Percentiles rank a stretch among this genome's conserved stretches.
These are phyloP conservation scores for Drosophila pallidifrons DNA, from an alignment of 1,140 invertebrate species.

Conservation along the genomic window DNA sequence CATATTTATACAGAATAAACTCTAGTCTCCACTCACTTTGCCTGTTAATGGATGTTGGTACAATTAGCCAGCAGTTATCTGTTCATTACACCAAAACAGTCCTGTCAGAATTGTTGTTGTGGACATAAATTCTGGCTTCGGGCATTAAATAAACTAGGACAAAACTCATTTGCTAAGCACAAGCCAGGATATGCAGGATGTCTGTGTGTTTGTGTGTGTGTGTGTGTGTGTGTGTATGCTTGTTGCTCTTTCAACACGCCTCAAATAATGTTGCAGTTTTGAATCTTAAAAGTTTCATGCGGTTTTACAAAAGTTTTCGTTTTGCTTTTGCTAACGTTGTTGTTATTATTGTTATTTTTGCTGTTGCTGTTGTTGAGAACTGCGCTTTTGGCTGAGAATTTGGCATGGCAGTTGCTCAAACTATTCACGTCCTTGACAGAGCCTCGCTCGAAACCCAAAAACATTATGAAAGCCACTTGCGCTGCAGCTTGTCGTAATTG, in stretches of 20 bases:
- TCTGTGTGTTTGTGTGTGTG: slow-evolving; percentile 18
- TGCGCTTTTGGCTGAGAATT: slow-evolving; percentile 51
- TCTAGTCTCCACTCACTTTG: neutral
- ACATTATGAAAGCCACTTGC: slow-evolving; percentile 67
- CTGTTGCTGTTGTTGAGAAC: slow-evolving; percentile 54
- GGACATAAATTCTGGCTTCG: slow-evolving; percentile 46
- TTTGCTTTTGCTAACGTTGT: slow-evolving; percentile 19
- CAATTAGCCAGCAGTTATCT: slow-evolving; percentile 79
- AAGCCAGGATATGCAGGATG: slow-evolving; percentile 70
- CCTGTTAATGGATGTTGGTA: slow-evolving; percentile 46
- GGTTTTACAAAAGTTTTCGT: slow-evolving; percentile 65
- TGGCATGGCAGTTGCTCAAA: slow-evolving; percentile 13
- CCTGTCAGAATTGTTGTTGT: slow-evolving; percentile 19
- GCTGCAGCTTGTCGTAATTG: slow-evolving; percentile 37
- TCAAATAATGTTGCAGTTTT: slow-evolving; percentile 78
- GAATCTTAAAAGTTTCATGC: slow-evolving; percentile 75
- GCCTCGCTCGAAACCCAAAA: slow-evolving; percentile 41
- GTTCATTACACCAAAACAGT: slow-evolving; percentile 65
- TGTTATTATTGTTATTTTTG: slow-evolving; percentile 19
- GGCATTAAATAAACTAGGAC: slow-evolving; percentile 73
- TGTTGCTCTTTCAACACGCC: slow-evolving; percentile 61
- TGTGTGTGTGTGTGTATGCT: slow-evolving; percentile 26
- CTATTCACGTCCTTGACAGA: slow-evolving; percentile 47
- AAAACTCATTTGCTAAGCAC: slow-evolving; percentile 78
- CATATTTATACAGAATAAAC: slow-evolving; percentile 4